Conservation (phyloP, 2,113 vertebrate species). For the Uria aalge region DNA sequence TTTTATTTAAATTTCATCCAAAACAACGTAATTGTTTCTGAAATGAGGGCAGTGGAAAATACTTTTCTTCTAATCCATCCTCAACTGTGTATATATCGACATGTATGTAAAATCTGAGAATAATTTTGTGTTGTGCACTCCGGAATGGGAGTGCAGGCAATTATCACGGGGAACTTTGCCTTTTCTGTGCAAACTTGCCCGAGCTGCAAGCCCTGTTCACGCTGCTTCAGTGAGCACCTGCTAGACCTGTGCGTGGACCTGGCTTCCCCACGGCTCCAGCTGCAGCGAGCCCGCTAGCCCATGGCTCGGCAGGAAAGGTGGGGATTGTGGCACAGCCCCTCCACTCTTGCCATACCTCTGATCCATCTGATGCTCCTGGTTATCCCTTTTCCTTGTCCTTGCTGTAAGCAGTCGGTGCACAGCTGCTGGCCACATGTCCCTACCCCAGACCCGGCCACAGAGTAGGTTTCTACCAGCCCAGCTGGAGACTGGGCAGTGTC, state of each 20-base stretch:
- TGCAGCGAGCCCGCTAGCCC: background rate
- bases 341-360: background rate
- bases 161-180: rapidly evolving
- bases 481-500: background rate
- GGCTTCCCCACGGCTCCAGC: background rate
- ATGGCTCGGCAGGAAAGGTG: rapidly evolving
- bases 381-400: background rate
- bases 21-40: background rate
- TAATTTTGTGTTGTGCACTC: background rate
- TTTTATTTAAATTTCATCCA: background rate
- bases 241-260: background rate
- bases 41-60: background rate
- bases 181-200: background rate
- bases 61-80: background rate
- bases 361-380: background rate
- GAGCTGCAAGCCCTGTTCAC: background rate
- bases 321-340: rapidly evolving
- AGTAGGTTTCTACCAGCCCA: background rate
- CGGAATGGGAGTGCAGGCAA: background rate
- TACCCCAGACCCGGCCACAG: background rate
- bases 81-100: background rate
- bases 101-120: background rate
- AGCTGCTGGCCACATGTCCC: rapidly evolving
- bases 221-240: background rate
- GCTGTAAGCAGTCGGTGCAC: background rate